Evolutionary conservation across 2,888 invertebrate species (phyloP), one percentile per base, ranked within the genome.

Genomic region (Ormyrus labotus): DNA sequence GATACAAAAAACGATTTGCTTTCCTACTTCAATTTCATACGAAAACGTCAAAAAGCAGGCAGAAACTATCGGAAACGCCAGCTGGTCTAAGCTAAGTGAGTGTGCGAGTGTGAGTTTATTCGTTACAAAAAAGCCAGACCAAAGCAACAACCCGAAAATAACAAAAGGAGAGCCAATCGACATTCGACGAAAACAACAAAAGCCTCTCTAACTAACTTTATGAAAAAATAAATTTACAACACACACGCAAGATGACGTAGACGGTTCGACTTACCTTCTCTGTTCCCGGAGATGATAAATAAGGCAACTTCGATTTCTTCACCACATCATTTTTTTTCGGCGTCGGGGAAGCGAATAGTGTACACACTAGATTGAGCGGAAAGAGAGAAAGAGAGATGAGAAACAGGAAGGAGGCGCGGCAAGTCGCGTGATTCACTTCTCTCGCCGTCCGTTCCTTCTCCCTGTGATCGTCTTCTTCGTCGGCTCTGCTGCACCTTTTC

Each of bases 301-400:
- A 77, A 84, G 80, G 80, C 79, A 83, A 82, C 82, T 81, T 75
- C 78, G 77, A 78, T 70, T 81, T 85, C 86, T 83, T 87, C 85
- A 88, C 86, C 86, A 87, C 87, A 87, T 88, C 88, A 88, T 88
- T 88, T 88, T 88, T 79, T 67, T 11, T 7, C 9, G 6, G 2
- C 57, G 6, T 50, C 60, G 70, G 50, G 47, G 6, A 58, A 11
- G 58, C n/a, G n/a, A 6, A 34, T 34, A 34, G 34, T 34, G 34
- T 34, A 53, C 53, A 53, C 7, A 53, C 10, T 53, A 53, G 50
- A 67, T 34, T 19, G 10, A 51, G 51, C 10, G 53, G 65, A 51
- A 51, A 11, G n/a, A 51, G 19, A 51, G 13, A 51, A 9, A 19
- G 47, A 67, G 19, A 51, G 34, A 51, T 19, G 47, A 50, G 65